These are phyloP conservation scores for Phacellophora camtschatica DNA, from an alignment of 30 jellyfish, hydroid and myxozoan species.

Conservation along the genomic window DNA sequence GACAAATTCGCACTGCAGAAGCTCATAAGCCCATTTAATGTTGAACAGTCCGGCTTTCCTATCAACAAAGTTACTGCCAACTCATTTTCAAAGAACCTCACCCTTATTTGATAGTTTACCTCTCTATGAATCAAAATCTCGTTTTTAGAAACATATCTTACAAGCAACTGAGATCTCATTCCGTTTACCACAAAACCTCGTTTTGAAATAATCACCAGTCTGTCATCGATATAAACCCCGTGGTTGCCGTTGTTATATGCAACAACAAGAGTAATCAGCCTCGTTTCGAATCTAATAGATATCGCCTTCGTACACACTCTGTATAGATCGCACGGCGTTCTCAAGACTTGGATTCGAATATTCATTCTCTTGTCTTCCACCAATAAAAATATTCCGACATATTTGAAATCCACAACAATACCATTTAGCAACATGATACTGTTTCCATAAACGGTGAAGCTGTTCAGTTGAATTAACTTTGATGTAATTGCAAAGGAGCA, in stretches of 20 bases:
- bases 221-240: neutral
- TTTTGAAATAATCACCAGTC: neutral
- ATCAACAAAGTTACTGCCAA: neutral
- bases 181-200: neutral
- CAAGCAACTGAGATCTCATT: neutral
- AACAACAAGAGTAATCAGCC: neutral
- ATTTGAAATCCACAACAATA: constrained; percentile 14
- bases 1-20: neutral
- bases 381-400: constrained; percentile 30
- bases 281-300: constrained; percentile 11
- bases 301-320: constrained; percentile 37
- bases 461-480: neutral
- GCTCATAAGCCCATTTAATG: constrained; percentile 14
- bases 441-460: constrained; percentile 9
- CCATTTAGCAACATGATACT: constrained; percentile 29
- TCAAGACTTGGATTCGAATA: constrained; percentile 28
- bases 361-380: neutral
- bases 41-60: neutral
- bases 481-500: constrained; percentile 32
- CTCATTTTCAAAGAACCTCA: constrained; percentile 14
- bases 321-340: constrained; percentile 23
- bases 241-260: neutral
- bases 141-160: neutral
- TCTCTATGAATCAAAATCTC: neutral
- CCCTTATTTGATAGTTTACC: neutral